Base-by-base conservation (phyloP, 2,113 vertebrate species). In the Columba livia region DNA sequence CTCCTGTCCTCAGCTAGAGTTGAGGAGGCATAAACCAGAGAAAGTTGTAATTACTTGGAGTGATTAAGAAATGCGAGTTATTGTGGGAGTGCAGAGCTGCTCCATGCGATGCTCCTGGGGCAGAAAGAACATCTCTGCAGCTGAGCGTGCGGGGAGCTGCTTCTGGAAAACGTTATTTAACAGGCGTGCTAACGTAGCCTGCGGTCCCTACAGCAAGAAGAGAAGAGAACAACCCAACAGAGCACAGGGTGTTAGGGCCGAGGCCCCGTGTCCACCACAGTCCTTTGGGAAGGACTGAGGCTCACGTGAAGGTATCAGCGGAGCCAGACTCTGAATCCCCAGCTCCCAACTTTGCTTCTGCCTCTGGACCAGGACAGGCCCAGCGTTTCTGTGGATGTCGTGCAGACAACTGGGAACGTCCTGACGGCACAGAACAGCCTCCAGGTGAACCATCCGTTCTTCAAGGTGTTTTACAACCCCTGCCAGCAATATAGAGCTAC, bases 41-140 rank as follows among this genome's bases (percentile, higher is more conserved):
- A 90, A 91, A 61, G 84, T 16, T 79, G 92, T 96, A 97, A 98
- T 98, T 97, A 97, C 96, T 11, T 51, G 66, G 58, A 94, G 92
- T 93, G 95, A 97, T 97, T 97, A 97, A 91, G 91, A 80, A 83
- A 31, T 28, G 71, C 48, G 40, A 93, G 75, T 94, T 92, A 93
- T 36, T 88, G 97, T 85, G 82, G 87, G 58, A 94, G 56, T 1
- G 6, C 88, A 62, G 80, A 84, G 77, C 65, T 61, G 69, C 80
- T 79, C 31, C 10, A 20, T 9, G 25, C 40, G 69, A 57, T 29
- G 65, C 80, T 65, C 14, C 0, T 2, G 54, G 50, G 73, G 60
- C 51, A 47, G 32, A 38, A 29, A 28, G 42, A 91, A 24, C 78
- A 77, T 29, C 72, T 57, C 79, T 8, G 1, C 1, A 3, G 61